Evolutionary conservation across 2,113 vertebrate species (phyloP).

Genomic region (Amia ocellicauda): DNA sequence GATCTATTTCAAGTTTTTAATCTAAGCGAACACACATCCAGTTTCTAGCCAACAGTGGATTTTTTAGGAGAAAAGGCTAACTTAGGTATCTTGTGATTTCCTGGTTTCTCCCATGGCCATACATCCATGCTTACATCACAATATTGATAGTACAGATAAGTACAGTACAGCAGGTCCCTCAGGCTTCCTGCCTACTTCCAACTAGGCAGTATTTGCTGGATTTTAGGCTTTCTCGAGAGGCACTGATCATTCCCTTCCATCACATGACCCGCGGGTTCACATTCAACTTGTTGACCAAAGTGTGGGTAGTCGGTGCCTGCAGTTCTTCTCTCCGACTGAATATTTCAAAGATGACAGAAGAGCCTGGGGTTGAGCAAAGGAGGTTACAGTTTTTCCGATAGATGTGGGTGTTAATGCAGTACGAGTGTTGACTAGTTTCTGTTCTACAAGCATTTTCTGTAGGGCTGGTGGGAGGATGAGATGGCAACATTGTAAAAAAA

Average conservation of each 20-base stretch:
- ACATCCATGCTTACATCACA: no score
- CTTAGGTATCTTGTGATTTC: no score
- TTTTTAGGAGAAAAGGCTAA: no score
- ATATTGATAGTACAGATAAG: no score
- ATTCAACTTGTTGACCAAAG: background rate
- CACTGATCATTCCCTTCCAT: background rate
- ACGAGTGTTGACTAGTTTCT: background rate
- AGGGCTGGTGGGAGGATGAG: conserved; percentile 1
- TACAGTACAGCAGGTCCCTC: background rate
- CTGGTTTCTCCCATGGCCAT: no score
- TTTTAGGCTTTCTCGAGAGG: background rate
- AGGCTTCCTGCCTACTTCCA: background rate
- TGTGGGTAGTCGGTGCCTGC: background rate
- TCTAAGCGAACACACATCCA: no score
- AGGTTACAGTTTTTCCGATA: background rate
- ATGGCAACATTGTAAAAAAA: background rate
- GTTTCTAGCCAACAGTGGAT: no score
- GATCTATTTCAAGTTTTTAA: no score
- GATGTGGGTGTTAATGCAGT: conserved; percentile 2
- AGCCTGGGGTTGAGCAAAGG: background rate
- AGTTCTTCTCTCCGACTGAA: background rate
- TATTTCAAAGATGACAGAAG: conserved; percentile 12
- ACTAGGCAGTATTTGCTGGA: background rate
- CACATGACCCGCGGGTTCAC: background rate
- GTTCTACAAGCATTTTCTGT: background rate